Conservation (phyloP, 2,888 invertebrate genomes). For the Stramonita haemastoma region DNA sequence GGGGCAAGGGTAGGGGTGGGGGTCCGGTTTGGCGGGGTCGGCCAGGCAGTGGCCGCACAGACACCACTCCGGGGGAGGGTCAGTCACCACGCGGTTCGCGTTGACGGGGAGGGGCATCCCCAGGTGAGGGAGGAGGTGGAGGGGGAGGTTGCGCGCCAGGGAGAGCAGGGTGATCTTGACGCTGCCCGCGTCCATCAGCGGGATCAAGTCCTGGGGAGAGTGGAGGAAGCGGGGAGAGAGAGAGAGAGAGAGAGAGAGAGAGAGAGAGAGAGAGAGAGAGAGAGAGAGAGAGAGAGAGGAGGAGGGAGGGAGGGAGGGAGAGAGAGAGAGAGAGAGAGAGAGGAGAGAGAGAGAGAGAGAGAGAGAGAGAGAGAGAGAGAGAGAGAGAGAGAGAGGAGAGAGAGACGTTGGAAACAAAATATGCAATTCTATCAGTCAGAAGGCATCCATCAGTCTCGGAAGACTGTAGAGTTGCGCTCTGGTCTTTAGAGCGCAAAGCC, state of each 20-base stretch:
- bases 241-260: slow-evolving; percentile 50
- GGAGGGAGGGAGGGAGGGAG: too few relatives aligned
- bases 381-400: too few relatives aligned
- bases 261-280: slow-evolving; percentile 51
- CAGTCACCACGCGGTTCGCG: neutral
- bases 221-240: slow-evolving; percentile 41
- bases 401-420: too few relatives aligned
- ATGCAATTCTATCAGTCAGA: too few relatives aligned
- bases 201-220: neutral
- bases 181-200: neutral
- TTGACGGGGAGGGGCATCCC: neutral
- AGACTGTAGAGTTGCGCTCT: too few relatives aligned
- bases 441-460: too few relatives aligned
- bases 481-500: too few relatives aligned
- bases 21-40: neutral
- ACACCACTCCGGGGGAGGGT: neutral
- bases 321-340: too few relatives aligned
- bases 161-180: neutral
- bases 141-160: neutral
- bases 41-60: neutral
- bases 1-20: too few relatives aligned
- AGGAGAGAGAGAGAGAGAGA: too few relatives aligned
- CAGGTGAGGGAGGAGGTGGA: neutral
- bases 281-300: slow-evolving; percentile 8
- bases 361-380: too few relatives aligned